Evolutionary conservation across 1,140 invertebrate species (phyloP), one percentile per base, ranked within the genome.

Genomic region (Acyrthosiphon pisum): DNA sequence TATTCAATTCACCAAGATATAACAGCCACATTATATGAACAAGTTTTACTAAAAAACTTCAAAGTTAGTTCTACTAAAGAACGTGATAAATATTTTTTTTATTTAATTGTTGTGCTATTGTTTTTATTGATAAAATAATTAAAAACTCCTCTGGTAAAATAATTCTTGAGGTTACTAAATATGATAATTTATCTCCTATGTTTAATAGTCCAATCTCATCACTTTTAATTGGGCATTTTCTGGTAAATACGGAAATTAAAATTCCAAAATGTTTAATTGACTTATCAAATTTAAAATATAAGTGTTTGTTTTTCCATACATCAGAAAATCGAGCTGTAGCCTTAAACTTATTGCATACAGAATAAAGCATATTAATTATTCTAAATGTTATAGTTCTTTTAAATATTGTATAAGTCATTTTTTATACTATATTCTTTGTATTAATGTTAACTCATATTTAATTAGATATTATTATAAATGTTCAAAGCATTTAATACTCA

Each of bases 241-340:
- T 35, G 76, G 76, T 81, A 37, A 81, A 81, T 35, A 81, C 76
- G 3, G 18, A n/a, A 81, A 81, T 81, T 37, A 81, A 81, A 81
- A 81, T 20, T 81, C 14, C 76, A 81, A 81, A 81, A 81, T 81
- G 35, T 81, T 81, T 81, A 81, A 37, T 81, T 81, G 14, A 37
- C 20, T 81, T 81, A 81, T 81, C 76, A 81, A 35, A 81, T 37
- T 81, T 81, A 81, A 81, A 81, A 81, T 83, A 83, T 83, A 83
- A 83, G 35, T 83, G 76, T 41, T 83, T 83, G 35, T 83, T 83
- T 83, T 83, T 83, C 76, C n/a, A 83, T 83, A 83, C 76, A 6
- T 83, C 76, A 83, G 76, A 83, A 37, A 83, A 83, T 83, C n/a
- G 35, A 83, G 76, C 76, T 35, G 35, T 83, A 83, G 76, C 76